Evolutionary conservation across 1,140 invertebrate genomes (phyloP).

Genomic region (Maniola jurtina): DNA sequence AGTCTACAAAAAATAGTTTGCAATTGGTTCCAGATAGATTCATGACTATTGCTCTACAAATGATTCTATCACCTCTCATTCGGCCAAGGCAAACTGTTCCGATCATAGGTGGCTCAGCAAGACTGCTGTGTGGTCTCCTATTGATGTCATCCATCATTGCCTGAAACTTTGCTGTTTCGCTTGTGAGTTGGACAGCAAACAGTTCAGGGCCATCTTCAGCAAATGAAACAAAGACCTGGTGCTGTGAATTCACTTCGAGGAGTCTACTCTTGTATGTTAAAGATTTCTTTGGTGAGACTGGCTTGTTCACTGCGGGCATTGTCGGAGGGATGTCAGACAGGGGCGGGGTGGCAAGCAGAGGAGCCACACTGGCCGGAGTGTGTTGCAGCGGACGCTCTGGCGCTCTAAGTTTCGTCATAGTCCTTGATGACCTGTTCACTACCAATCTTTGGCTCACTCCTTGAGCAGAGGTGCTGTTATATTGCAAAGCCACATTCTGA

Average conservation of each 20-base stretch:
- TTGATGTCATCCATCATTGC: slow-evolving; percentile 85
- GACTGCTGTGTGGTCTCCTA: slow-evolving; percentile 77
- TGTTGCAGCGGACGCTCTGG: slow-evolving; percentile 63
- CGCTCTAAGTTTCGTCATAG: slow-evolving; percentile 56
- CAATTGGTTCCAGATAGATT: slow-evolving; percentile 80
- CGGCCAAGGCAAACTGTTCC: slow-evolving; percentile 86
- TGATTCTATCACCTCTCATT: slow-evolving; percentile 81
- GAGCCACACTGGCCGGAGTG: slow-evolving; percentile 21
- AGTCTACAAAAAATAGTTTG: slow-evolving; percentile 88
- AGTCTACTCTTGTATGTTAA: slow-evolving; percentile 80
- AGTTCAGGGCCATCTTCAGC: slow-evolving; percentile 87
- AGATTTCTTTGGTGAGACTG: slow-evolving; percentile 65
- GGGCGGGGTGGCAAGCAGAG: slow-evolving; percentile 34
- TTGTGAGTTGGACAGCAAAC: slow-evolving; percentile 85
- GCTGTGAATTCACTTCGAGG: slow-evolving; percentile 79
- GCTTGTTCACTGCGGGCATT: slow-evolving; percentile 36
- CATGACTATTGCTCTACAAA: slow-evolving; percentile 86
- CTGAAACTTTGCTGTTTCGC: slow-evolving; percentile 79
- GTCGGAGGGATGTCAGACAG: slow-evolving; percentile 12
- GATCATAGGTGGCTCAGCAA: slow-evolving; percentile 82
- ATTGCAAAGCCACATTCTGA: slow-evolving; percentile 55
- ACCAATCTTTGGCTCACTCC: slow-evolving; percentile 53
- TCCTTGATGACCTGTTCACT: slow-evolving; percentile 58
- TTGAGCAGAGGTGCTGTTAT: slow-evolving; percentile 49
- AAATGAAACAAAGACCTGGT: slow-evolving; percentile 85